These are phyloP conservation scores for Acleris laterana DNA, from an alignment of 2,888 invertebrate species.

Conservation along the genomic window DNA sequence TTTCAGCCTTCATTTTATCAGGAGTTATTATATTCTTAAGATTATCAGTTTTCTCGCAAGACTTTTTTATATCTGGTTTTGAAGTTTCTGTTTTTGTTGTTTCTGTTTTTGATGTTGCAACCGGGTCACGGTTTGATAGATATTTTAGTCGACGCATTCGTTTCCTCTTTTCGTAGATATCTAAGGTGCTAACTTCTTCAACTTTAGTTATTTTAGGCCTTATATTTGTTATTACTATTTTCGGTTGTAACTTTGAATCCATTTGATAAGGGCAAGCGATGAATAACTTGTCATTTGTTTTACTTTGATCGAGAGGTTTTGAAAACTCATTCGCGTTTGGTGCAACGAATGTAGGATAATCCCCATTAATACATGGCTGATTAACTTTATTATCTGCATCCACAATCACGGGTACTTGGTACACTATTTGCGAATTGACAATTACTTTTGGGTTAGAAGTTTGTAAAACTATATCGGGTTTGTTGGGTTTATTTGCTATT, in stretches of 20 bases:
- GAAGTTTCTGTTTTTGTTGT: constrained; percentile 44
- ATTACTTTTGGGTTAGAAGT: constrained; percentile 67
- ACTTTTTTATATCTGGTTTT: constrained; percentile 54
- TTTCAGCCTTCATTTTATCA: constrained; percentile 69
- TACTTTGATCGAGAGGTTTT: constrained; percentile 56
- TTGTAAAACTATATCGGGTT: constrained; percentile 62
- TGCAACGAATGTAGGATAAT: constrained; percentile 53
- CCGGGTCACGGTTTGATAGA: constrained; percentile 56
- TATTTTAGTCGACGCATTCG: constrained; percentile 73
- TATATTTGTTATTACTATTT: constrained; percentile 70
- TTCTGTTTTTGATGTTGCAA: too few relatives aligned
- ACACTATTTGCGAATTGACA: constrained; percentile 71
- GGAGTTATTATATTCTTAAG: constrained; percentile 67
- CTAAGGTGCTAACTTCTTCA: constrained; percentile 76
- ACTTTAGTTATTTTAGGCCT: constrained; percentile 58
- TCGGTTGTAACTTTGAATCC: constrained; percentile 69
- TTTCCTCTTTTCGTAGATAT: constrained; percentile 82
- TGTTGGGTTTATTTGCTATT: constrained; percentile 58
- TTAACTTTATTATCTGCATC: constrained; percentile 62
- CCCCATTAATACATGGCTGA: constrained; percentile 54
- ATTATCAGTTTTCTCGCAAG: constrained; percentile 49
- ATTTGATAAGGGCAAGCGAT: constrained; percentile 73
- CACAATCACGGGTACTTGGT: constrained; percentile 72
- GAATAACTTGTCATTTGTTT: constrained; percentile 65
- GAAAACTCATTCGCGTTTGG: constrained; percentile 56